These are phyloP conservation scores for Salvator merianae DNA, from an alignment of 2,113 vertebrate species.

Conservation along the genomic window DNA sequence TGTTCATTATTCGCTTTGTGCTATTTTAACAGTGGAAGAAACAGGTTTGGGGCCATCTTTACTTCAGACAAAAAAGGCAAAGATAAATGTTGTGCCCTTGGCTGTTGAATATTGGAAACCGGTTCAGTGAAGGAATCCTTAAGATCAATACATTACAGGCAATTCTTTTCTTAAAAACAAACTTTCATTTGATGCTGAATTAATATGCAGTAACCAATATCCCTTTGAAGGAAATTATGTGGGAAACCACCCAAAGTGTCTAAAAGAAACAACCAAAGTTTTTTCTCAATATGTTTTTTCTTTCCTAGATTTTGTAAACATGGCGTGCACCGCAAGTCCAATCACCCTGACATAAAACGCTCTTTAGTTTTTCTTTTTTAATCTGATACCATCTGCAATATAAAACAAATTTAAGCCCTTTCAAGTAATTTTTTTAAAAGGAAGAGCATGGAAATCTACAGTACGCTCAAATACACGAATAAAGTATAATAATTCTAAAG, in stretches of 20 bases:
- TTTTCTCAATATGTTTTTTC: neutral
- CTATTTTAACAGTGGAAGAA: no score
- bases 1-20: neutral
- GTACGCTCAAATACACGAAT: neutral
- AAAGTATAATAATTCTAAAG: neutral
- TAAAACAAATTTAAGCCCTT: neutral
- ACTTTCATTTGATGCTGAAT: neutral
- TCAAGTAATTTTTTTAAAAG: neutral
- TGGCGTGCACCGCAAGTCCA: neutral
- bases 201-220: neutral
- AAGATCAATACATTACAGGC: neutral
- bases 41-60: neutral
- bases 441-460: neutral
- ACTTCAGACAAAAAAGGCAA: neutral
- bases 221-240: rapidly evolving
- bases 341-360: neutral
- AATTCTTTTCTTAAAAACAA: neutral
- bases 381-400: neutral
- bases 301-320: neutral
- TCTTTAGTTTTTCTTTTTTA: no score
- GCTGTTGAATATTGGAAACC: neutral
- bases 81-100: neutral
- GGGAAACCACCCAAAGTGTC: neutral
- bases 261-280: neutral
- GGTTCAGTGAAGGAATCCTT: neutral